Evolutionary conservation across 2,888 invertebrate genomes (phyloP), one percentile per base, ranked within the genome.

Genomic region (Habroteleia sp.): DNA sequence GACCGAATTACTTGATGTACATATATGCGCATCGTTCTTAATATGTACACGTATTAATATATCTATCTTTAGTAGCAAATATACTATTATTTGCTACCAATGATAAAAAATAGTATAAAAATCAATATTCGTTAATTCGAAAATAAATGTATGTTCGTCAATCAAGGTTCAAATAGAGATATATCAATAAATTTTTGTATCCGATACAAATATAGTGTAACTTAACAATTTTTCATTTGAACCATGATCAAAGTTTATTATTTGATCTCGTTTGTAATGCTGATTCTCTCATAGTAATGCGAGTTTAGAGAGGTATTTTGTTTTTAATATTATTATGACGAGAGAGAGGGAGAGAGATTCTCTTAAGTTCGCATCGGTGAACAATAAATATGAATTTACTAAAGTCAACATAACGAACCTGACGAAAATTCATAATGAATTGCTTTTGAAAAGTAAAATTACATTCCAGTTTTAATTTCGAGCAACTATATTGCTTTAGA

Each of bases 361-460:
- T 73, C 74, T 54, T 33, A 50, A 72, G 54, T 73, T 74, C 66
- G 63, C 76, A 58, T 62, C 65, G 62, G 41, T 77, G 77, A 79
- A 62, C 23, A 48, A 81, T 81, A 82, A 82, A 81, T 81, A 79
- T 63, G 66, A 60, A 79, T 73, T 66, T 79, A 73, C 76, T 78
- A 68, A 54, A 50, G 72, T 72, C 65, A 72, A 75, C 66, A 44
- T 48, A 71, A 75, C 71, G 52, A 63, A 44, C 54, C 60, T 69
- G 31, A 44, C 29, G 62, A 54, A 50, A 29, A 31, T 46, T 42
- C 25, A 20, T 14, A 27, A 37, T 46, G 5, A 23, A 6, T 31
- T 58, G 2, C 11, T 37, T 35, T 63, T 31, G 42, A 52, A 3
- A 20, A 31, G 8, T 5, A 58, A 27, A 3, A 2, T 25, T 25